Evolutionary conservation across 1,140 invertebrate genomes (phyloP), one percentile per base, ranked within the genome.

Genomic region (Temnothorax curvispinosus): DNA sequence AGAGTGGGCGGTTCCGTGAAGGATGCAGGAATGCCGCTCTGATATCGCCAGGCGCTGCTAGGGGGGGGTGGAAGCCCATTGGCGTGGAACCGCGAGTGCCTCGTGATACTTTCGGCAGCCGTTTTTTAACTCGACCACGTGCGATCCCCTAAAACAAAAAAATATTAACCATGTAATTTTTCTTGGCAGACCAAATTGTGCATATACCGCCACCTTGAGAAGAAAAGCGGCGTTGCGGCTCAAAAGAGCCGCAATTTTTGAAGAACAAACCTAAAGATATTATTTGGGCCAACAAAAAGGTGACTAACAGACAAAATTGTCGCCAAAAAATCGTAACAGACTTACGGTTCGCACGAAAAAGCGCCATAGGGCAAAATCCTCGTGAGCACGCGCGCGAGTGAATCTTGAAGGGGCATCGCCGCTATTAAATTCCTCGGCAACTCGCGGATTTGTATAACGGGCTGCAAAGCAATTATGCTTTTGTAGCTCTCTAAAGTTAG

Each of bases 1-100:
- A 93, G 91, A 92, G 88, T 87, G 81, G 91, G 90, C 87, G 92
- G 91, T 87, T 87, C 91, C 87, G 87, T 41, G 87, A 88, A 90
- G 77, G 92, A 89, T 91, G 87, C 74, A 50, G 85, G 88, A 87
- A 76, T 88, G 85, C 82, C 71, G 54, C 41, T 47, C 50, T 69
- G 52, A 71, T 58, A 75, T 88, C 18, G 78, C 74, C 54, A 21
- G 35, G 52, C 58, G 81, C 9, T 56, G 67, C 52, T 13, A 87
- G 78, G 77, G 85, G 88, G 71, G 85, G 88, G 71, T 88, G 82
- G 82, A 82, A 72, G 84, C 21, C 71, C 91, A 88, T 87, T 90
- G 81, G 85, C 88, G 82, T 52, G 32, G 77, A 76, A 56, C 32
- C 41, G 9, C 62, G 18, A 65, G 71, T 58, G 18, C 15, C 52